Percentiles rank a stretch among this genome's conserved stretches.
Evolutionary conservation across 2,888 invertebrate species (phyloP).

Genomic region (Rosalia funebris): DNA sequence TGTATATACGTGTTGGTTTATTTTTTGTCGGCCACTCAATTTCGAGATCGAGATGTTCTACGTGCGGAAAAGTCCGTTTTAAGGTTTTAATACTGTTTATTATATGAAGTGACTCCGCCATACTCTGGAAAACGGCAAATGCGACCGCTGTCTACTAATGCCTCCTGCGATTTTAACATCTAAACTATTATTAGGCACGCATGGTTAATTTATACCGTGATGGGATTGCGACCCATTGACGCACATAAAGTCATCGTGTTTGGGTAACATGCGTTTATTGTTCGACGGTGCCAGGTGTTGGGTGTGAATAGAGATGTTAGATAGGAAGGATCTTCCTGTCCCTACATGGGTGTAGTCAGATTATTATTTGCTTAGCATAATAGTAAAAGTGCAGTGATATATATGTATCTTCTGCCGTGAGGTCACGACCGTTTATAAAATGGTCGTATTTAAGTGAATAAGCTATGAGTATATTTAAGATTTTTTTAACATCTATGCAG

Average conservation of each 20-base stretch:
- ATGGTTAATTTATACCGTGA: conserved; percentile 33
- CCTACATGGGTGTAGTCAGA: conserved; percentile 45
- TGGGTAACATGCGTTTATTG: conserved; percentile 33
- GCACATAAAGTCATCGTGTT: conserved; percentile 50
- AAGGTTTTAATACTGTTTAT: too few relatives aligned
- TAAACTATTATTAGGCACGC: conserved; percentile 24
- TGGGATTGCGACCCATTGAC: conserved; percentile 45
- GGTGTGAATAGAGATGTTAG: conserved; percentile 49
- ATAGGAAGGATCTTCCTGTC: conserved; percentile 48
- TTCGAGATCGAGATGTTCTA: too few relatives aligned
- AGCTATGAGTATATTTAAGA: background rate
- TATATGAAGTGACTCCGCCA: too few relatives aligned
- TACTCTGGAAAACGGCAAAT: too few relatives aligned
- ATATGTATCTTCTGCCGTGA: conserved; percentile 18
- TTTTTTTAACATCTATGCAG: too few relatives aligned
- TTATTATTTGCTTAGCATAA: conserved; percentile 28
- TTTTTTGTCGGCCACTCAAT: too few relatives aligned
- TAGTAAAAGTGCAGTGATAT: conserved; percentile 22
- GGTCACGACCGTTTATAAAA: background rate
- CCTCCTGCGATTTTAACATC: background rate
- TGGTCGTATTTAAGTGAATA: background rate
- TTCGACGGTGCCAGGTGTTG: conserved; percentile 45
- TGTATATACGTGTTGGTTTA: too few relatives aligned
- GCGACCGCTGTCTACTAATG: too few relatives aligned
- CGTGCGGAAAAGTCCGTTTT: too few relatives aligned